Evolutionary conservation across 2,797 vertebrate species (phyloP).

Genomic region (Choloepus didactylus): DNA sequence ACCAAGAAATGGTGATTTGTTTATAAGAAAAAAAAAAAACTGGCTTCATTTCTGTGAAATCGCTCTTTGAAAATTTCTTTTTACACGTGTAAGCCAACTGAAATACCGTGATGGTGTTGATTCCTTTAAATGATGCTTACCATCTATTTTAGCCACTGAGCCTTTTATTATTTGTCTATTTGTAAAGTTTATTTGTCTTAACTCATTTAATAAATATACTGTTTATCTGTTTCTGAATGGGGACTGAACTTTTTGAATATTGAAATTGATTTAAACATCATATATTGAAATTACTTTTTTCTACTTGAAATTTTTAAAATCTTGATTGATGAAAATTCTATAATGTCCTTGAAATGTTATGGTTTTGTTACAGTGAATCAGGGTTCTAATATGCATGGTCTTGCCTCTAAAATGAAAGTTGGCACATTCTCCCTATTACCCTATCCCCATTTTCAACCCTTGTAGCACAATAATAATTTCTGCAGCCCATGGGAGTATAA

Average conservation of each 20-base stretch:
- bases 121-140: slow-evolving; percentile 87
- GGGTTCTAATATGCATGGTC: slow-evolving; percentile 26
- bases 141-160: slow-evolving; percentile 87
- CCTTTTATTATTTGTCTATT: slow-evolving; percentile 90
- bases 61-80: slow-evolving; percentile 86
- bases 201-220: slow-evolving; percentile 91
- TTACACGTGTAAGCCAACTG: slow-evolving; percentile 86
- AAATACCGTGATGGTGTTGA: slow-evolving; percentile 86
- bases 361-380: slow-evolving; percentile 44
- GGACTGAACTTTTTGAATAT: slow-evolving; percentile 89
- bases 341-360: slow-evolving; percentile 68
- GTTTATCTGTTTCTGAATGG: slow-evolving; percentile 86
- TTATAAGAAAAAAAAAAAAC: slow-evolving; percentile 86
- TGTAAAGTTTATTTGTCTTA: slow-evolving; percentile 91
- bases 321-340: slow-evolving; percentile 47
- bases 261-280: slow-evolving; percentile 67
- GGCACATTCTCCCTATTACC: not conserved
- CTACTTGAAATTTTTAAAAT: slow-evolving; percentile 67
- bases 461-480: not conserved
- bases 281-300: slow-evolving; percentile 77
- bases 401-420: slow-evolving; percentile 32
- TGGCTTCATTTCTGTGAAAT: slow-evolving; percentile 87
- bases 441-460: not conserved
- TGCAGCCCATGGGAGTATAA: not conserved
- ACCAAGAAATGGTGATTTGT: slow-evolving; percentile 86